phyloP scores from a whole-genome alignment of 2,888 invertebrate genomes.

The Phrixothrix hirtus region DNA sequence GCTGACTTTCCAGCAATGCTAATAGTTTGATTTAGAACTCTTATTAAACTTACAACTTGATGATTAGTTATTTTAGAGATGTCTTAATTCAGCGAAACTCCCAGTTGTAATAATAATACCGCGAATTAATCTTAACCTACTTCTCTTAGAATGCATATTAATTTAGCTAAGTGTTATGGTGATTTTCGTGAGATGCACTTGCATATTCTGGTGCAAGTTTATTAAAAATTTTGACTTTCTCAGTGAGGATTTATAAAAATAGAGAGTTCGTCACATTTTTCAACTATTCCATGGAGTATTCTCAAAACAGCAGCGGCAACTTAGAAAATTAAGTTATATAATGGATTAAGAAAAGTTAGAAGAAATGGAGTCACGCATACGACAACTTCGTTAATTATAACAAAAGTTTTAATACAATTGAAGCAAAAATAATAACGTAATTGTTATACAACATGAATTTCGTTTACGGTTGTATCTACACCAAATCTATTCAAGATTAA shows the following conservation, averaged over 20 bases:
- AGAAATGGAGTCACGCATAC: conserved; percentile 28
- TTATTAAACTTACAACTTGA: no score
- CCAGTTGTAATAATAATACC: conserved; percentile 14
- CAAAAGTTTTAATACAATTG: conserved; percentile 17
- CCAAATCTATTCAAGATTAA: conserved; percentile 10
- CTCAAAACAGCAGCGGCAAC: conserved; percentile 7
- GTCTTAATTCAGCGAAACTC: no score
- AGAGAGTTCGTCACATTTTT: no score
- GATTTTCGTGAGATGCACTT: conserved; percentile 2
- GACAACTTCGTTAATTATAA: conserved; percentile 28
- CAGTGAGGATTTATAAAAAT: no score
- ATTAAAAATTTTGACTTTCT: no score
- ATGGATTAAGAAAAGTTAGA: conserved; percentile 25
- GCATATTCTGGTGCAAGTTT: no score
- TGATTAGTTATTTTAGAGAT: no score
- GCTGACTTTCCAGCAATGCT: no score
- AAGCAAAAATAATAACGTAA: conserved; percentile 18
- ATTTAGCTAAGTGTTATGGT: conserved; percentile 7
- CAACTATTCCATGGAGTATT: not conserved
- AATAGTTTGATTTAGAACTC: no score
- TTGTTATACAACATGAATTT: conserved; percentile 5
- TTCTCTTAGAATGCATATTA: conserved; percentile 14
- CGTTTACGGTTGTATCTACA: not conserved
- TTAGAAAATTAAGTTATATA: conserved; percentile 23
- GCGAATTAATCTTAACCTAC: conserved; percentile 15